Percentiles rank a stretch among this genome's conserved stretches.
Evolutionary conservation across 2,888 invertebrate genomes (phyloP).

Genomic region (Criorhina ranunculi): DNA sequence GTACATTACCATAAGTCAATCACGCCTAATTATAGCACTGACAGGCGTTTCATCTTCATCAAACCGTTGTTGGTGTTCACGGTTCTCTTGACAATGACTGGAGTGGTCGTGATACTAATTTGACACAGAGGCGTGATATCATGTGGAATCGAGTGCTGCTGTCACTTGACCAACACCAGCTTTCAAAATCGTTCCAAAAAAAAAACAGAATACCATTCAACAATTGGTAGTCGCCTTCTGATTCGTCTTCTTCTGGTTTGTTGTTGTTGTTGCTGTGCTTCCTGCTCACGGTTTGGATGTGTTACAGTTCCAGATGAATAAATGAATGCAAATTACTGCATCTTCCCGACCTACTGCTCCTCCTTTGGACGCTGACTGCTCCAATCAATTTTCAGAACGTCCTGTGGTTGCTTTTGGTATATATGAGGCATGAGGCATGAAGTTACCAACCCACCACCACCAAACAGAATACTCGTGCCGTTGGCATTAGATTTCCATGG

Average conservation of each 20-base stretch:
- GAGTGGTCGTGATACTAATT: conserved; percentile 75
- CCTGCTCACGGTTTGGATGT: conserved; percentile 74
- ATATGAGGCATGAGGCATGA: conserved; percentile 64
- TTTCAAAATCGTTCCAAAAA: conserved; percentile 43
- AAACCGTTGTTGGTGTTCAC: conserved; percentile 25
- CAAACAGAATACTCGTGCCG: conserved; percentile 75
- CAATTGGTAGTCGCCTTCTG: conserved; percentile 35
- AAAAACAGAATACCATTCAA: background rate
- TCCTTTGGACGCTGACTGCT: conserved; percentile 69
- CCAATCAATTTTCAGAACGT: conserved; percentile 74
- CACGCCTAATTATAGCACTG: conserved; percentile 75
- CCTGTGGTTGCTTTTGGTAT: no score
- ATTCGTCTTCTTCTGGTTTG: conserved; percentile 21
- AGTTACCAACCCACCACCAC: conserved; percentile 70
- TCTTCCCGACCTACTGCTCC: conserved; percentile 64
- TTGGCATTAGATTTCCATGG: conserved; percentile 76
- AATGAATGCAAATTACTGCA: conserved; percentile 75
- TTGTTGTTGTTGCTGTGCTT: conserved; percentile 36
- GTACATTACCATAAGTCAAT: conserved; percentile 75
- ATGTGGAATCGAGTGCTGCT: conserved; percentile 67
- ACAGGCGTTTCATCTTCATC: conserved; percentile 76
- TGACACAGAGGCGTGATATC: conserved; percentile 76
- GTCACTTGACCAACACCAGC: conserved; percentile 73
- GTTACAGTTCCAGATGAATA: conserved; percentile 74
- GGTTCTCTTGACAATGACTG: conserved; percentile 58